These are phyloP conservation scores for Pseudomugil tenellus DNA, from an alignment of 2,797 vertebrate species.

Conservation along the genomic window DNA sequence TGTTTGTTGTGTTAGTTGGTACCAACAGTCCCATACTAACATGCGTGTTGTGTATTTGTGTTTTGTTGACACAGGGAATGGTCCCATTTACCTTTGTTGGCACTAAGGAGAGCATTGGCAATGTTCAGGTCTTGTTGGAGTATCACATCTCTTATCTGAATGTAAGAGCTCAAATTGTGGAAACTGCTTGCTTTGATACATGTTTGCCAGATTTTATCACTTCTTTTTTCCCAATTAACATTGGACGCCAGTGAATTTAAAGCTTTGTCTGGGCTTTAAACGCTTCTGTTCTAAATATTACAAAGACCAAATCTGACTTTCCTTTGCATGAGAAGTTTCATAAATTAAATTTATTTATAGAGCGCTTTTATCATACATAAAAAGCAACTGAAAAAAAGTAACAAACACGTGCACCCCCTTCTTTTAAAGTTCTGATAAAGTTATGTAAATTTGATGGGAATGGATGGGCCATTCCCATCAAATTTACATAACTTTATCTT, in stretches of 20 bases:
- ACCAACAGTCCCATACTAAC: conserved; percentile 56
- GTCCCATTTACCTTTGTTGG: conserved; percentile 99
- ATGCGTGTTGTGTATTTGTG: conserved; percentile 40
- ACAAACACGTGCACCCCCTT: no score
- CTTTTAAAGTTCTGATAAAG: no score
- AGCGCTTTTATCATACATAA: no score
- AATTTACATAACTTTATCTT: no score
- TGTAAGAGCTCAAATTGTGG: conserved; percentile 77
- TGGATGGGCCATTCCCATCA: no score
- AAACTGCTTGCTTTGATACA: conserved; percentile 7
- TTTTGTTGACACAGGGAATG: conserved; percentile 90
- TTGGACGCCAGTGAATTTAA: background rate
- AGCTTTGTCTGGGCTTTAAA: background rate
- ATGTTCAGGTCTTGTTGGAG: conserved; percentile 95
- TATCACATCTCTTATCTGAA: conserved; percentile 98
- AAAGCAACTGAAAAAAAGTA: no score
- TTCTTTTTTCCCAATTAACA: conserved; percentile 4
- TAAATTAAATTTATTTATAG: no score
- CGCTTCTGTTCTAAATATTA: background rate
- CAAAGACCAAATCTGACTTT: background rate
- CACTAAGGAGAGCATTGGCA: conserved; percentile 97
- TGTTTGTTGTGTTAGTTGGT: background rate
- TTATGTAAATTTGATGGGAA: no score
- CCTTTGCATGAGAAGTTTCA: background rate
- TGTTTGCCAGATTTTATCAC: conserved; percentile 11